Conservation (phyloP, 2,888 invertebrate genomes). For the Oxytorus armatus region DNA sequence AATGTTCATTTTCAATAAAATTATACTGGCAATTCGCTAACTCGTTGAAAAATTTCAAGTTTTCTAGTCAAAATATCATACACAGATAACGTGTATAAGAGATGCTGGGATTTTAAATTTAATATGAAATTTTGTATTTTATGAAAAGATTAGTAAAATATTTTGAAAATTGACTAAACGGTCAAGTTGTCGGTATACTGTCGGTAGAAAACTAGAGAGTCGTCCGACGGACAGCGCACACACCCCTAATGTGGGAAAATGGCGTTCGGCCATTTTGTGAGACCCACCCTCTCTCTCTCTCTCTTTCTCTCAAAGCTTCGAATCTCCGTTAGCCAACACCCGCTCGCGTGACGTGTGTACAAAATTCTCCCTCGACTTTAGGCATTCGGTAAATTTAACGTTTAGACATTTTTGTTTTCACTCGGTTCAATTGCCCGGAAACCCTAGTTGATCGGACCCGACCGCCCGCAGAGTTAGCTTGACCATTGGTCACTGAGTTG, state of each 20-base stretch:
- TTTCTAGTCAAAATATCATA: no score
- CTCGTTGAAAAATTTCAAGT: no score
- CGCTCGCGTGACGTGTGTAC: neutral
- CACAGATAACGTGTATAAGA: no score
- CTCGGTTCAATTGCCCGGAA: slow-evolving; percentile 76
- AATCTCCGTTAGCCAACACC: slow-evolving; percentile 44
- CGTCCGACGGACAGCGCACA: slow-evolving; percentile 63
- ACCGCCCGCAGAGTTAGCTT: slow-evolving; percentile 79
- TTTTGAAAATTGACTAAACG: no score
- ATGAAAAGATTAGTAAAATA: no score
- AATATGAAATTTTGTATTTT: no score
- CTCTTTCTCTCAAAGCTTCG: slow-evolving; percentile 1
- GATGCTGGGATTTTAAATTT: no score
- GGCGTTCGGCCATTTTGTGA: slow-evolving; percentile 80
- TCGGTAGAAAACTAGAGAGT: neutral
- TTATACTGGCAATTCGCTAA: no score
- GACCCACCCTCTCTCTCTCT: slow-evolving; percentile 63
- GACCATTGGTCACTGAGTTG: slow-evolving; percentile 81
- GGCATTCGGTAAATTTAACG: slow-evolving; percentile 24
- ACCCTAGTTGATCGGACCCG: slow-evolving; percentile 71
- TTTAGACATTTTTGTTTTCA: slow-evolving; percentile 27
- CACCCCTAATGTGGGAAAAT: slow-evolving; percentile 72
- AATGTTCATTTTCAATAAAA: no score
- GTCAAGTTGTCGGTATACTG: neutral
- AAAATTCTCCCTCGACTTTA: slow-evolving; percentile 64